Percentiles rank a stretch among this genome's conserved stretches.
Evolutionary conservation across 2,113 vertebrate species (phyloP).

Genomic region (Atlantisia rogersi): DNA sequence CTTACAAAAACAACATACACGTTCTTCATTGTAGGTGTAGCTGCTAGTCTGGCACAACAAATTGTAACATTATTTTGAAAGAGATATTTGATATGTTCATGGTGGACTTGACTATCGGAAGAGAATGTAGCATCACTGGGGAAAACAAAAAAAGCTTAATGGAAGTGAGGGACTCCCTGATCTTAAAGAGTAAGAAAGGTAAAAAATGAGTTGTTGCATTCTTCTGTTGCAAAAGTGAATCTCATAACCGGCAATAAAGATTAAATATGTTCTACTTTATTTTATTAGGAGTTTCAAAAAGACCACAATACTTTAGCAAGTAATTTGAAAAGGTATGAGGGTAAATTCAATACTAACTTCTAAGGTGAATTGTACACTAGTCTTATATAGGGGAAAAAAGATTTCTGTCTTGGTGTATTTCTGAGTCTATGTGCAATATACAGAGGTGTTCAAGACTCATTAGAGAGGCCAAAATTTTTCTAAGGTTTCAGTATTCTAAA

Average conservation of each 20-base stretch:
- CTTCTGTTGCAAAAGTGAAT: not conserved
- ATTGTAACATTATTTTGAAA: not conserved
- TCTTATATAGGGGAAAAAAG: not conserved
- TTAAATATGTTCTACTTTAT: not conserved
- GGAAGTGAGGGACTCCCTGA: not conserved
- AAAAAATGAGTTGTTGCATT: not conserved
- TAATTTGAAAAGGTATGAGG: not conserved
- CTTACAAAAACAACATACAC: fast-evolving
- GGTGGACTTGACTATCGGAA: not conserved
- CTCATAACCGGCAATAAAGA: not conserved
- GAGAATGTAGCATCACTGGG: not conserved
- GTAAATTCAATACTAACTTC: not conserved
- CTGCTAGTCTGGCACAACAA: not conserved
- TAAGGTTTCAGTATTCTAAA: not conserved
- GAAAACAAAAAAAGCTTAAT: not conserved
- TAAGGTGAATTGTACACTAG: not conserved
- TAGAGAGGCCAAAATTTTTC: not conserved
- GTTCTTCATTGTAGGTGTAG: not conserved
- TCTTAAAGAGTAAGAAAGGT: not conserved
- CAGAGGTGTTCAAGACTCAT: not conserved
- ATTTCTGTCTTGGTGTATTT: not conserved
- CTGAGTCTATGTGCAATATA: not conserved
- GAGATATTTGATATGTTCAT: not conserved
- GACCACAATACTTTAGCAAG: not conserved
- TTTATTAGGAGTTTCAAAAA: not conserved